Conservation (phyloP, 2,797 vertebrate species). For the Thalassophryne amazonica region DNA sequence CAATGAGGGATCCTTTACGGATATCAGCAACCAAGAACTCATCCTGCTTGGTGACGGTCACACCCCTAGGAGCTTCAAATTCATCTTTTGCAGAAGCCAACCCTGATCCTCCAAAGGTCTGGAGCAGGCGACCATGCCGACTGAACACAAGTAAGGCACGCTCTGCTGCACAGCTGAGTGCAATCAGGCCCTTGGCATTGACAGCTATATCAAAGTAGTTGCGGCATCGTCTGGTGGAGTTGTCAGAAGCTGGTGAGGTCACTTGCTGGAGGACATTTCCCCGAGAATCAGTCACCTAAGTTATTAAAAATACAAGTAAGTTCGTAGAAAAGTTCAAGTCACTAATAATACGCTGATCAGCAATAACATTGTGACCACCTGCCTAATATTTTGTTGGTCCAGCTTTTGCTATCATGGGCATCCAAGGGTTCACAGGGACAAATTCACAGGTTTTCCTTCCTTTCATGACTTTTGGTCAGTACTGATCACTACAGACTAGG, state of each 20-base stretch:
- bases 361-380: no score
- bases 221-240: slow-evolving; percentile 59
- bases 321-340: no score
- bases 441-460: no score
- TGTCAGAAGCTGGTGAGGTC: slow-evolving; percentile 47
- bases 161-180: slow-evolving; percentile 77
- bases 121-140: slow-evolving; percentile 78
- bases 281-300: slow-evolving; percentile 73
- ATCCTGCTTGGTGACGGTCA: slow-evolving; percentile 71
- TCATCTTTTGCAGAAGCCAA: slow-evolving; percentile 64
- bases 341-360: no score
- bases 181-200: slow-evolving; percentile 78
- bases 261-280: slow-evolving; percentile 82
- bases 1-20: slow-evolving; percentile 73
- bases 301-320: no score
- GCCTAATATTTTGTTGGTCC: no score
- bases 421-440: no score
- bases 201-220: slow-evolving; percentile 85
- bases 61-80: slow-evolving; percentile 79
- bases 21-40: slow-evolving; percentile 83
- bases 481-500: no score
- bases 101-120: slow-evolving; percentile 73
- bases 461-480: no score
- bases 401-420: no score
- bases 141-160: slow-evolving; percentile 78